Evolutionary conservation across 1,140 invertebrate genomes (phyloP), one percentile per base, ranked within the genome.

Genomic region (Ceratina australensis): DNA sequence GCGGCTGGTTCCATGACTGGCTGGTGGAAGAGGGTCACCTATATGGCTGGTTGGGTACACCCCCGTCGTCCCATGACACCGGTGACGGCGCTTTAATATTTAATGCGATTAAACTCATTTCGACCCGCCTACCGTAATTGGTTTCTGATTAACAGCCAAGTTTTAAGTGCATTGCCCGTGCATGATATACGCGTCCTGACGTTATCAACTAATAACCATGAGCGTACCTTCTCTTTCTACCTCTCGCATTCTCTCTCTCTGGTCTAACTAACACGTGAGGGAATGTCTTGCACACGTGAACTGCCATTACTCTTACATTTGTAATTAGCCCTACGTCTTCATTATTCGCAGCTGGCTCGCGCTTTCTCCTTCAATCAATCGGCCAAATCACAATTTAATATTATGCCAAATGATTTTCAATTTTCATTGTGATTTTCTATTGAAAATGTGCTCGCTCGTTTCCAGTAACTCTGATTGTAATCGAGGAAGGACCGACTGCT

Each of bases 51-150:
- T 50, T 10, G 13, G 67, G 68, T 72, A 64, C 75, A 72, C 60
- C 60, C 49, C 28, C 28, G 28, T 33, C n/a, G 72, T 64, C 56
- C 59, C 79, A 81, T 79, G 85, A 71, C 83, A 86, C 28, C 88
- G 83, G 87, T 87, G 86, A 89, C 87, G 87, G 87, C 82, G 86
- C 86, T 90, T 91, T 86, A 91, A 91, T 91, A 91, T 90, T 91
- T 91, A 85, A 91, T 90, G 89, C 87, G 89, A 91, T 91, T 90
- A 91, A 91, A 89, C 88, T 91, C 89, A 86, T 89, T 87, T 85
- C 85, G 82, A 79, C 77, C 87, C 84, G 83, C 82, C 89, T 87
- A 77, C 80, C 63, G 85, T 91, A 91, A 91, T 91, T 91, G 90
- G 82, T 91, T 91, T 91, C 89, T 90, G 90, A 91, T 91, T 91